Base-by-base conservation (phyloP, 2,888 invertebrate genomes). In the Adelphocoris suturalis region DNA sequence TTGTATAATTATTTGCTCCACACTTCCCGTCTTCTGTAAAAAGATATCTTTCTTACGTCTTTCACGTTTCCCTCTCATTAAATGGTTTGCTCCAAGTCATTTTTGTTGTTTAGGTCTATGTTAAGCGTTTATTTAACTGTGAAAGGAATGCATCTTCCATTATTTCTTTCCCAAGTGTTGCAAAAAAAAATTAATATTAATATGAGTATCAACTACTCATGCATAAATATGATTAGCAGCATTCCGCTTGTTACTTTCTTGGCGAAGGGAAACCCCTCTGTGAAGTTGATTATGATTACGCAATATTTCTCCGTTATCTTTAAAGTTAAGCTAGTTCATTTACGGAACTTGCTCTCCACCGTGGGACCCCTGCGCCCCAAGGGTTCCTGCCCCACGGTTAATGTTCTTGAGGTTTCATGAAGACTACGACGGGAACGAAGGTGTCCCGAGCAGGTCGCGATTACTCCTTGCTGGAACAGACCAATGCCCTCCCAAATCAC, bases 401-500 rank as follows among this genome's bases (percentile, higher is more conserved):
- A 68, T 68, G 23, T 68, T 68, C 68, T 68, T 68, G 68, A 68
- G 68, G 57, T 57, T 57, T 76, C 9, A 19, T 76, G 80, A 46
- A 46, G 46, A 48, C 80, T 80, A 46, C 37, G 48, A 80, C 46
- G 46, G 80, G 80, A 80, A 14, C 48, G 11, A 23, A 68, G 68
- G 23, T 68, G 68, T 68, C 68, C 68, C 23, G 68, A 68, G 68
- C 68, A 68, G 68, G 68, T 68, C 68, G 68, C 68, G 68, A 52
- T 52, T 46, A 57, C 57, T 46, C 37, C 46, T 37, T 37, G 37
- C 37, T 57, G 23, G 55, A 14, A 46, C 37, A 55, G 85, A 37
- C 55, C 85, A 28, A 55, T 85, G 85, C 28, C 85, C 61, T 85
- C 85, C 55, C 85, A 61, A 85, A 68, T 68, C 23, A 68, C 68